Percentiles rank a stretch among this genome's conserved stretches.
Conservation (phyloP, 2,888 invertebrate species). For the Chironomus riparius region DNA sequence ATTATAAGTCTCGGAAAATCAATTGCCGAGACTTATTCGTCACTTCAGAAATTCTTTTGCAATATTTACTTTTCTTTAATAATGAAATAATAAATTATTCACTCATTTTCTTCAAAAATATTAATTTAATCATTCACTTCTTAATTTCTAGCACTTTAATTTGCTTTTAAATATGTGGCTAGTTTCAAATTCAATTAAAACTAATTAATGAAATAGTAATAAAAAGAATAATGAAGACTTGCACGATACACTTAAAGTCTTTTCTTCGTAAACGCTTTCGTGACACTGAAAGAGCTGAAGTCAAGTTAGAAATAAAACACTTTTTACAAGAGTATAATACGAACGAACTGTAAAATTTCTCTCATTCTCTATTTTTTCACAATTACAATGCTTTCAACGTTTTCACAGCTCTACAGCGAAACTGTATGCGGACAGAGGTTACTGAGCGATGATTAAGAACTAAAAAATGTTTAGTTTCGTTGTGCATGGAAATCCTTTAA, state of each 20-base stretch:
- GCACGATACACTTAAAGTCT: not conserved
- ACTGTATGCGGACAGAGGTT: not conserved
- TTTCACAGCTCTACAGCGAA: constrained; percentile 17
- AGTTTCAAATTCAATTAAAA: not conserved
- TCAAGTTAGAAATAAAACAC: constrained; percentile 23
- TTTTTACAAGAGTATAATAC: constrained; percentile 3
- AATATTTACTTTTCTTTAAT: not conserved
- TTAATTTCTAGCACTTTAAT: not conserved
- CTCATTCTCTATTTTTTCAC: constrained; percentile 23
- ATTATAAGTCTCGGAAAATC: no score
- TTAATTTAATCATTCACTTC: not conserved
- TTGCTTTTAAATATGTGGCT: not conserved
- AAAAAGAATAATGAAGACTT: not conserved
- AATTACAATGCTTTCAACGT: constrained; percentile 9
- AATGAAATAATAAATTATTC: not conserved
- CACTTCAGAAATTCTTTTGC: no score
- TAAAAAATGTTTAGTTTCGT: no score
- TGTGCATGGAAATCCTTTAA: no score
- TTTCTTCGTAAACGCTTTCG: constrained; percentile 21
- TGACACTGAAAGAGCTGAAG: constrained; percentile 25
- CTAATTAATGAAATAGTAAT: not conserved
- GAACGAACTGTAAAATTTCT: constrained; percentile 6
- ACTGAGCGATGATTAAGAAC: no score
- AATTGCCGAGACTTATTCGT: no score
- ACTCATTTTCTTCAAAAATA: not conserved